Evolutionary conservation across 2,888 invertebrate species (phyloP).

Genomic region (Oligia fasciuncula): DNA sequence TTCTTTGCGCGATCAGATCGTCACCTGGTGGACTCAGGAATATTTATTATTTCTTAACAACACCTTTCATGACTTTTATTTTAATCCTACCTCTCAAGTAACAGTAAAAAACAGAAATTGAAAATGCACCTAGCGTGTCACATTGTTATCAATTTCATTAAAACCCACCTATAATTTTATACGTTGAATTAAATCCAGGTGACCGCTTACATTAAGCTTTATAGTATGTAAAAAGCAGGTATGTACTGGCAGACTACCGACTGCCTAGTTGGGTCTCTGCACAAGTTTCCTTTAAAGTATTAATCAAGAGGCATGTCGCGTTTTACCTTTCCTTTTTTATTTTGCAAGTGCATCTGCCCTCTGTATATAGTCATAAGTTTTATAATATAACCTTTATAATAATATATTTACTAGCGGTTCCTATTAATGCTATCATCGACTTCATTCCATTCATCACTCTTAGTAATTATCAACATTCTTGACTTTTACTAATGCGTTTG

Average conservation of each 20-base stretch:
- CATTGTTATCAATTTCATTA: conserved; percentile 62
- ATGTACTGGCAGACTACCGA: conserved; percentile 59
- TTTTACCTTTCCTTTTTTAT: conserved; percentile 76
- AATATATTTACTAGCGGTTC: conserved; percentile 54
- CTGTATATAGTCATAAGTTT: conserved; percentile 67
- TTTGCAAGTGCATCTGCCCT: conserved; percentile 80
- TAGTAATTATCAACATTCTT: conserved; percentile 44
- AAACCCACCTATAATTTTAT: conserved; percentile 48
- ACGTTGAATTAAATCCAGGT: conserved; percentile 63
- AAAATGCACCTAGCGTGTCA: conserved; percentile 67
- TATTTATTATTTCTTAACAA: conserved; percentile 70
- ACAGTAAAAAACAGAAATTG: conserved; percentile 57
- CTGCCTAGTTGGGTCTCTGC: conserved; percentile 74
- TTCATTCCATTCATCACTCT: conserved; percentile 40
- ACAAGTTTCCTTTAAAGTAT: conserved; percentile 86
- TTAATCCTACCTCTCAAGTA: conserved; percentile 32
- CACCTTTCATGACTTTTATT: conserved; percentile 40
- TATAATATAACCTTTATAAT: conserved; percentile 53
- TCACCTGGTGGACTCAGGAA: conserved; percentile 78
- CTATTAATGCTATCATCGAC: conserved; percentile 45
- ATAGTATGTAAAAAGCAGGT: conserved; percentile 55
- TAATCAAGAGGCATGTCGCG: conserved; percentile 82
- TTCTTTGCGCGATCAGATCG: conserved; percentile 85
- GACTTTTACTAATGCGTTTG: conserved; percentile 52
- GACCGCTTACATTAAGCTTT: conserved; percentile 61